Evolutionary conservation across 2,888 invertebrate genomes (phyloP), one percentile per base, ranked within the genome.

Genomic region (Pterobdella sp.): DNA sequence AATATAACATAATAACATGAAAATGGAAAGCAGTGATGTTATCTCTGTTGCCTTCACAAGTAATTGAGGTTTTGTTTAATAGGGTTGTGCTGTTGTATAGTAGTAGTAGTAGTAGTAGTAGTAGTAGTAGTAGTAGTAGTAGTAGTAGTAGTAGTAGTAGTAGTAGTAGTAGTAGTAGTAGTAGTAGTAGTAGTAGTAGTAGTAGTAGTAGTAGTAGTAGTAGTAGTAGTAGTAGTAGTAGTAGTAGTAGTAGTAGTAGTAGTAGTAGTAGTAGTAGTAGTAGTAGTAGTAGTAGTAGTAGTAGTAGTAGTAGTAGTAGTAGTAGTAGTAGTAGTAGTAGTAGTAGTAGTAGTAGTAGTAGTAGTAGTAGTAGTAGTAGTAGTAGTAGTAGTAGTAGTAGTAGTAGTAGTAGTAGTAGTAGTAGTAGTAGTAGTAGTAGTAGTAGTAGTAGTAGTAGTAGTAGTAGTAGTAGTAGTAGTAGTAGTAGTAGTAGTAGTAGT

Each of bases 401-500:
- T 70, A 60, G 35, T 60, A 34, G 60, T 70, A 26, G 49, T 68
- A 42, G 49, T 49, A 49, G 31, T 49, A 18, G 31, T 49, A 68
- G 49, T n/a, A 42, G 42, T 42, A 18, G 18, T 42, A 42, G 42
- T 42, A 42, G 42, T 42, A 42, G 18, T 42, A 42, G 42, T 42
- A 42, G 42, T 42, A 42, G 42, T 42, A 42, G 42, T 42, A 42
- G n/a, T 64, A 29, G 31, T 64, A 64, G 64, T 64, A 64, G 64
- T 64, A 64, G 64, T 64, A 64, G 64, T 64, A 64, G 64, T 64
- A 64, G 64, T 64, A 64, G 64, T 64, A 64, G 64, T 64, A 64
- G 64, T 64, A 64, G 64, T 64, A 64, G 64, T 64, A 64, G 64
- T 64, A 64, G 64, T 64, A 64, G 64, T 64, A 64, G 64, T 64